Evolutionary conservation across 2,113 vertebrate species (phyloP).

Genomic region (Protomyctophum bolini): DNA sequence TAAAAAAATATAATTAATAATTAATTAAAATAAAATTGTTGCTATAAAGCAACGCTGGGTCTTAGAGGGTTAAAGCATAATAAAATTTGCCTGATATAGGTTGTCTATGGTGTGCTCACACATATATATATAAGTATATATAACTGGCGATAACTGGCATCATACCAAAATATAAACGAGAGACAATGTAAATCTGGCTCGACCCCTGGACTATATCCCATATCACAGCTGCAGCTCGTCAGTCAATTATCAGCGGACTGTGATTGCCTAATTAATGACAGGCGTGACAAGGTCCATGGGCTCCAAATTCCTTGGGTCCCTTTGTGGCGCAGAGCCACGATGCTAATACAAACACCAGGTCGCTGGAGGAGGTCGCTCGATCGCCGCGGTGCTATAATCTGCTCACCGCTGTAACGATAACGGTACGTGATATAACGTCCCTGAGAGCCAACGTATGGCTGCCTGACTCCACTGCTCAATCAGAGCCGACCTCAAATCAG

Average conservation of each 20-base stretch:
- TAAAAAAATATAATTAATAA: no score
- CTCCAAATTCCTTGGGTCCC: conserved; percentile 18
- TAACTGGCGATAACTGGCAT: no score
- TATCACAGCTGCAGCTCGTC: no score
- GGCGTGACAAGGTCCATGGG: conserved; percentile 45
- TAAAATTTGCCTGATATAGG: no score
- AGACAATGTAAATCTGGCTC: no score
- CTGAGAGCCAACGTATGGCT: conserved; percentile 22
- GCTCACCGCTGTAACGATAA: conserved; percentile 40
- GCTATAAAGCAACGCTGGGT: no score
- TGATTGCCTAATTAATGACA: conserved; percentile 41
- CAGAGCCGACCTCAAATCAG: conserved; percentile 19
- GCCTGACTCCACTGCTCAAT: conserved; percentile 3
- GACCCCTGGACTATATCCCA: conserved; percentile 3
- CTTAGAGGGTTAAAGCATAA: no score
- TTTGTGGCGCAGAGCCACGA: conserved; percentile 6
- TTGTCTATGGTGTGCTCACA: no score
- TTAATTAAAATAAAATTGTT: no score
- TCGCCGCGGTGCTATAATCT: conserved; percentile 36
- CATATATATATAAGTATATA: no score
- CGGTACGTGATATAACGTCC: conserved; percentile 7
- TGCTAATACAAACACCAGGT: conserved; percentile 35
- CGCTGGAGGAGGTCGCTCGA: conserved; percentile 28
- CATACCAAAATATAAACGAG: no score
- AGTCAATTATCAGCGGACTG: conserved; percentile 48